Evolutionary conservation across 2,797 vertebrate genomes (phyloP), one percentile per base, ranked within the genome.

Genomic region (Pterois miles): DNA sequence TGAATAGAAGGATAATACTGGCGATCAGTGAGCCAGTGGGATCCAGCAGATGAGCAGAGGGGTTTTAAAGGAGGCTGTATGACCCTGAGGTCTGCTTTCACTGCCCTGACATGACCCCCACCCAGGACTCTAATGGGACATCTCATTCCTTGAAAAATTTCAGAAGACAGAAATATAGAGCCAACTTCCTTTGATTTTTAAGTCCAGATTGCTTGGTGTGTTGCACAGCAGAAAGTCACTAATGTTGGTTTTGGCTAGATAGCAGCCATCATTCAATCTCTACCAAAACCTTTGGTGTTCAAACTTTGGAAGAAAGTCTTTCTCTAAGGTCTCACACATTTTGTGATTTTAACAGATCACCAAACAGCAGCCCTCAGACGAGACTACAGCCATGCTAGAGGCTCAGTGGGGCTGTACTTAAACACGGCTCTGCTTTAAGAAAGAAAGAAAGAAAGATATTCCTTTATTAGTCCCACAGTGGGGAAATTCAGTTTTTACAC

Each of bases 41-140:
- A 52, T 33, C 25, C 27, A 22, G 63, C 20, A 27, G 12, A 67
- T 67, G 63, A 66, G 62, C 31, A 76, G 72, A 29, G 53, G 38
- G 18, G 25, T 31, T 60, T 57, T 29, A 54, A 60, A 62, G n/a
- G 3, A 54, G 25, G 25, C 27, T 43, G 11, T 31, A 14, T 62
- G 74, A 60, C 64, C 56, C 62, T 1, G 52, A 65, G 27, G 62
- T 65, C 25, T 40, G 13, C 6, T 64, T 23, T 58, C 43, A 38
- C 20, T 59, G 43, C 43, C 65, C 34, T 60, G 31, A 29, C 23
- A 52, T 38, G 33, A 53, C 31, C 56, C n/a, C 33, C 40, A 31
- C 2, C 27, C 34, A 34, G 18, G 25, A 62, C 48, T 1, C 23
- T 20, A 16, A 40, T 52, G 54, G 13, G 20, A n/a, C 13, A 33